A percentile compares a stretch with the other conserved stretches of the same genome.
phyloP scores from a whole-genome alignment of 2,888 invertebrate species.

The Scaptomyza caliginosa region DNA sequence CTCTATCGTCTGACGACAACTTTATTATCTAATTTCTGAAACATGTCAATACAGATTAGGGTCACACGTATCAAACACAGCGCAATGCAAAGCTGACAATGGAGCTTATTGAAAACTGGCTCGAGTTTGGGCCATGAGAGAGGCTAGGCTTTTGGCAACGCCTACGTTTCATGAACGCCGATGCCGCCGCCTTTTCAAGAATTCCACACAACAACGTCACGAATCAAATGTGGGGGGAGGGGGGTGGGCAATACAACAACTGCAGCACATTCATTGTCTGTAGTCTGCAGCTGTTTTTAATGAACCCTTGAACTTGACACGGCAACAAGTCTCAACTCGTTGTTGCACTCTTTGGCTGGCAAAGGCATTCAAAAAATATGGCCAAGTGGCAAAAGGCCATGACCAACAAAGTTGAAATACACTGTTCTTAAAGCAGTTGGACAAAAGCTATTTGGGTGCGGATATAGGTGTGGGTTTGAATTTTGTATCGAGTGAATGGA shows the following conservation, averaged over 20 bases:
- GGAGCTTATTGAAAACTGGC: conserved; percentile 58
- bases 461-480: conserved; percentile 8
- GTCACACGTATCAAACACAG: conserved; percentile 72
- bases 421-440: not conserved
- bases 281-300: conserved; percentile 36
- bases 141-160: conserved; percentile 18
- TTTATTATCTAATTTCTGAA: conserved; percentile 76
- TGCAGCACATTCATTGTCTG: conserved; percentile 12
- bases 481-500: no score
- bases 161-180: conserved; percentile 43
- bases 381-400: conserved; percentile 73
- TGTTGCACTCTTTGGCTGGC: conserved; percentile 65
- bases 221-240: conserved; percentile 22
- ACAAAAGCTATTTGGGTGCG: not conserved
- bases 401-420: conserved; percentile 52
- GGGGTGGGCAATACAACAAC: no score
- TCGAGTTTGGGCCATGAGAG: conserved; percentile 5
- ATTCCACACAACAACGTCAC: conserved; percentile 5
- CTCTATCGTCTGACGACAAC: conserved; percentile 47
- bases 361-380: conserved; percentile 69
- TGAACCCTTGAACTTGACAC: conserved; percentile 81
- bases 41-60: conserved; percentile 80
- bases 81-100: conserved; percentile 68
- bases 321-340: conserved; percentile 58
- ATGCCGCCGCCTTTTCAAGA: not conserved